Conservation (phyloP, 2,888 invertebrate species). For the Eupithecia subumbrata region DNA sequence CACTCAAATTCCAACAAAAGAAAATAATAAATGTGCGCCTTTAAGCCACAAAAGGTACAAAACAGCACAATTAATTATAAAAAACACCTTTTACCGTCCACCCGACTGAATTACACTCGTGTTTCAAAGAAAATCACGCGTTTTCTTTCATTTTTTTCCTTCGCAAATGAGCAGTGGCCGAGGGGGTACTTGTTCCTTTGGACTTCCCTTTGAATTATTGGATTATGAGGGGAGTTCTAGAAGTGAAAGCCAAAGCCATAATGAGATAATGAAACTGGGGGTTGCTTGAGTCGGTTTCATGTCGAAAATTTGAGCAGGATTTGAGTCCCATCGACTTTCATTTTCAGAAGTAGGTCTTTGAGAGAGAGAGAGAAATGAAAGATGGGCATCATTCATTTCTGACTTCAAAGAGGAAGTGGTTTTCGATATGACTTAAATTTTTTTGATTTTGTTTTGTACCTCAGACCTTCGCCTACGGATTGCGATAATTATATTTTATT, state of each 20-base stretch:
- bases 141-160: constrained; percentile 21
- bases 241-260: constrained; percentile 18
- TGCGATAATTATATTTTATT: not conserved
- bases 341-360: not conserved
- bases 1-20: constrained; percentile 6
- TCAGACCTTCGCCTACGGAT: not conserved
- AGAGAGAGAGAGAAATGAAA: no score
- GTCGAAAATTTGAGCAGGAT: constrained; percentile 5
- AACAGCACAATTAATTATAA: constrained; percentile 24
- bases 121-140: constrained; percentile 27
- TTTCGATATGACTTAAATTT: not conserved
- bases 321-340: not conserved
- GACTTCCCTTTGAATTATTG: constrained; percentile 23
- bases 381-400: no score
- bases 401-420: not conserved
- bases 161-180: constrained; percentile 18
- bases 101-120: constrained; percentile 19
- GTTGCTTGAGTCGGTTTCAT: constrained; percentile 12
- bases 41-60: constrained; percentile 14
- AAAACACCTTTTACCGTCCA: constrained; percentile 15
- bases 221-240: constrained; percentile 17
- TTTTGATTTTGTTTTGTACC: not conserved
- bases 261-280: constrained; percentile 14
- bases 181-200: constrained; percentile 13
- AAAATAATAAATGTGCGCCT: constrained; percentile 9